Percentiles rank a stretch among this genome's conserved stretches.
These are phyloP conservation scores for Drosophila pseudotalamancana DNA, from an alignment of 2,888 invertebrate species.

Conservation along the genomic window DNA sequence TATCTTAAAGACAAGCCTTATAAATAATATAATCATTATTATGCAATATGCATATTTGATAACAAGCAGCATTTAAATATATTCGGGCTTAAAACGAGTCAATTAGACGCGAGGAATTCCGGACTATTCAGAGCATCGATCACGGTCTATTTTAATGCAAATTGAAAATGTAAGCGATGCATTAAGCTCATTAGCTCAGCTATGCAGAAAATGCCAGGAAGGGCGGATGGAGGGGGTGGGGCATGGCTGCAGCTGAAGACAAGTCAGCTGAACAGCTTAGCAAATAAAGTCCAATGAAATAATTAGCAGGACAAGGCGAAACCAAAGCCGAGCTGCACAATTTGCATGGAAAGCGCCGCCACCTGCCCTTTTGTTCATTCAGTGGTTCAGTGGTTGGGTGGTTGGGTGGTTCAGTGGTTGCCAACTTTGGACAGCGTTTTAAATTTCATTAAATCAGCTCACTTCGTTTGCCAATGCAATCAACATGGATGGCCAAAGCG, in stretches of 20 bases:
- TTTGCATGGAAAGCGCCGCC: conserved; percentile 49
- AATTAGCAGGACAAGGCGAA: conserved; percentile 55
- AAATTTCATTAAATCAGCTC: conserved; percentile 79
- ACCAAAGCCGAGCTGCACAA: conserved; percentile 32
- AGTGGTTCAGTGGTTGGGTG: conserved; percentile 4
- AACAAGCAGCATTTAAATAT: background rate
- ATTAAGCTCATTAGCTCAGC: conserved; percentile 62
- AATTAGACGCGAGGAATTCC: background rate
- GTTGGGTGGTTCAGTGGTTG: conserved; percentile 3
- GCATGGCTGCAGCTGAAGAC: conserved; percentile 19
- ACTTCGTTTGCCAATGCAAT: conserved; percentile 80
- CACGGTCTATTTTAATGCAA: conserved; percentile 19
- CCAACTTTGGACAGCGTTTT: conserved; percentile 62
- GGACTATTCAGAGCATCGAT: conserved; percentile 15
- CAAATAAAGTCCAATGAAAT: conserved; percentile 68
- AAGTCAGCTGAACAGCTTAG: conserved; percentile 52
- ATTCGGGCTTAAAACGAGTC: background rate
- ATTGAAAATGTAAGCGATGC: conserved; percentile 36
- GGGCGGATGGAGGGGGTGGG: background rate
- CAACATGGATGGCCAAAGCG: conserved; percentile 60
- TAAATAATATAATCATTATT: too few relatives aligned
- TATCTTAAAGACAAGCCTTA: too few relatives aligned
- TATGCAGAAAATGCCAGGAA: conserved; percentile 49
- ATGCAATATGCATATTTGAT: too few relatives aligned
- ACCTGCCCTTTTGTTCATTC: too few relatives aligned